These are phyloP conservation scores for Hemichromis elongatus DNA, from an alignment of 2,113 vertebrate species.

Conservation along the genomic window DNA sequence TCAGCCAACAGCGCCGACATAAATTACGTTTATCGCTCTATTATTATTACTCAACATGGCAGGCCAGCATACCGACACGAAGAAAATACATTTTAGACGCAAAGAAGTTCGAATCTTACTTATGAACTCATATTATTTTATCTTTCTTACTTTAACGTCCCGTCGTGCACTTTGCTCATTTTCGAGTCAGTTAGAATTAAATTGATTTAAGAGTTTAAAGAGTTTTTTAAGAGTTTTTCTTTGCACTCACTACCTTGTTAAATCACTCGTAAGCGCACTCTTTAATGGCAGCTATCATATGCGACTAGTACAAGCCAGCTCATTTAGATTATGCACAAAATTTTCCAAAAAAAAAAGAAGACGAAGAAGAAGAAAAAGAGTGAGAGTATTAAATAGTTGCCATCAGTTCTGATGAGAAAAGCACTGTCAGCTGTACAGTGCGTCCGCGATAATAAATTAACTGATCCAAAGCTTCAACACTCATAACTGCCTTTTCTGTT, in stretches of 20 bases:
- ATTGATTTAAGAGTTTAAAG: too few relatives aligned
- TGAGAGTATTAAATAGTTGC: accelerated
- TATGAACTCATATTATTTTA: not conserved
- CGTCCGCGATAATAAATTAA: not conserved
- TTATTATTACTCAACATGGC: constrained; percentile 55
- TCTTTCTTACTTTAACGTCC: not conserved
- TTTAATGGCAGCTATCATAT: not conserved
- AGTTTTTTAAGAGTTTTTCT: not conserved
- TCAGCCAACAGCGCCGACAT: constrained; percentile 41
- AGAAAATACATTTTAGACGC: not conserved
- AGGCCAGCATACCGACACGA: constrained; percentile 33
- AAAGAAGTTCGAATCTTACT: not conserved
- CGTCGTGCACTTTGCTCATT: not conserved
- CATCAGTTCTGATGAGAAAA: not conserved
- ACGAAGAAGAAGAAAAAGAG: not conserved
- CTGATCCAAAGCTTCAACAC: not conserved
- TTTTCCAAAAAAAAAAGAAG: not conserved
- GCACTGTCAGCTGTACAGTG: not conserved
- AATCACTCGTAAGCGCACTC: not conserved
- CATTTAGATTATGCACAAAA: not conserved
- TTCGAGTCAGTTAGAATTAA: not conserved
- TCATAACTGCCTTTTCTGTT: constrained; percentile 2
- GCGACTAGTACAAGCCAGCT: not conserved
- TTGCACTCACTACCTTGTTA: not conserved
- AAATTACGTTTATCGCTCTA: constrained; percentile 57